Evolutionary conservation across 2,797 vertebrate species (phyloP), one percentile per base, ranked within the genome.

Genomic region (Acanthiza pusilla): DNA sequence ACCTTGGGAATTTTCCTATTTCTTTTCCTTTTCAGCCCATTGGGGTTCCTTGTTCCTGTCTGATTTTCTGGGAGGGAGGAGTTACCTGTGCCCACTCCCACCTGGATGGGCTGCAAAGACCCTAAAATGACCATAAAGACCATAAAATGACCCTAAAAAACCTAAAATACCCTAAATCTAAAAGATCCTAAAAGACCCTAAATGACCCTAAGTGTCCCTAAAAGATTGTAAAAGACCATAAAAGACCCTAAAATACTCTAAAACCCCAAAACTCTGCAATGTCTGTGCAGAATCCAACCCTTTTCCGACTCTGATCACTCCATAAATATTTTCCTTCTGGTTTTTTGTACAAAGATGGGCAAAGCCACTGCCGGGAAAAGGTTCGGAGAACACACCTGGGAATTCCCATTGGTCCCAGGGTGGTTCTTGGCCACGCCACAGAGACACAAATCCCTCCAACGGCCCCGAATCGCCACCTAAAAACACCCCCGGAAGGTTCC

Each of bases 351-450:
- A 5, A 50, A 38, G 16, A 25, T 11, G 60, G n/a, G n/a, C 30
- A 54, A 48, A 72, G 21, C 25, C 25, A 45, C 34, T 15, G 38
- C 29, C 16, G 7, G 6, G 17, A 19, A 30, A 62, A 30, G 3
- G 30, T 25, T 62, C 22, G 29, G 48, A 58, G 51, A 74, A 53
- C 11, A 7, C 4, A 12, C 10, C 65, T 32, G 30, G 15, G 55
- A n/a, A 19, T 7, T 15, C 40, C 36, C 5, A 0, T 16, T 9
- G 20, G 7, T 16, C 17, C 61, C 26, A 18, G 29, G n/a, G 13
- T 22, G 26, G 38, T 38, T 36, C 2, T 1, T 2, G 42, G n/a
- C 7, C 40, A 23, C 32, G 11, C 7, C 2, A 9, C 29, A 27
- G 61, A 40, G 42, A 50, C 29, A 12, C 17, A 9, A 65, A 25